Percentiles rank a stretch among this genome's conserved stretches.
Evolutionary conservation across 1,140 invertebrate species (phyloP).

Genomic region (Cyclina sinensis): DNA sequence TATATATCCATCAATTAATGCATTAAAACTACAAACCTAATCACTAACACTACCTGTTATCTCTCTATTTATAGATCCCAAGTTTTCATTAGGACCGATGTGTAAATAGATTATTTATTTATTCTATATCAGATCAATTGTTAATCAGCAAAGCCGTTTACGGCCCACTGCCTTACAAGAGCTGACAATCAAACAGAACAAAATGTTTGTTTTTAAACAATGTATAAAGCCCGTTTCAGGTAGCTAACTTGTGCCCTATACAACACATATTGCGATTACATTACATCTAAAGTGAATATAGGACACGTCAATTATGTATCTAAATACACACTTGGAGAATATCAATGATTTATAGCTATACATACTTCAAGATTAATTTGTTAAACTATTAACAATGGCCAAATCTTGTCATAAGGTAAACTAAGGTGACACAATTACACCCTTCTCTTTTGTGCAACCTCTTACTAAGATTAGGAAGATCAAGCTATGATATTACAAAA

Average conservation of each 20-base stretch:
- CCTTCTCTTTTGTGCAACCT: not conserved
- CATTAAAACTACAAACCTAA: slow-evolving; percentile 2
- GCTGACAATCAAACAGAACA: slow-evolving; percentile 34
- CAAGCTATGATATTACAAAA: not conserved
- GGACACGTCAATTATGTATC: slow-evolving; percentile 49
- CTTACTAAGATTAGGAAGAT: not conserved
- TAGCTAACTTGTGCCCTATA: slow-evolving; percentile 15
- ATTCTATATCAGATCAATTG: slow-evolving; percentile 29
- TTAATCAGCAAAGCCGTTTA: slow-evolving; percentile 27
- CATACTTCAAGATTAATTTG: slow-evolving; percentile 34
- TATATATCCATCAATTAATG: not conserved
- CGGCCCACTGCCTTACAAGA: not conserved
- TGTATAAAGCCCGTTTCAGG: slow-evolving; percentile 15
- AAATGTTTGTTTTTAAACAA: slow-evolving; percentile 37
- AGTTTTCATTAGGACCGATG: slow-evolving; percentile 21
- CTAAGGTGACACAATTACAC: not conserved
- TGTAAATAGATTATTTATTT: slow-evolving; percentile 25
- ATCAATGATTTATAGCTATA: slow-evolving; percentile 46
- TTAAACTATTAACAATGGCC: slow-evolving; percentile 43
- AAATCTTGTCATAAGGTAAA: slow-evolving; percentile 2
- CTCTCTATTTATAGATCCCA: not conserved
- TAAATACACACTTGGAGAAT: slow-evolving; percentile 10
- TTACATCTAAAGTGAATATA: slow-evolving; percentile 31
- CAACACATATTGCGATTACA: slow-evolving; percentile 22
- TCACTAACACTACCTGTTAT: not conserved